Evolutionary conservation across 2,797 vertebrate genomes (phyloP).

Genomic region (Acanthiza pusilla): DNA sequence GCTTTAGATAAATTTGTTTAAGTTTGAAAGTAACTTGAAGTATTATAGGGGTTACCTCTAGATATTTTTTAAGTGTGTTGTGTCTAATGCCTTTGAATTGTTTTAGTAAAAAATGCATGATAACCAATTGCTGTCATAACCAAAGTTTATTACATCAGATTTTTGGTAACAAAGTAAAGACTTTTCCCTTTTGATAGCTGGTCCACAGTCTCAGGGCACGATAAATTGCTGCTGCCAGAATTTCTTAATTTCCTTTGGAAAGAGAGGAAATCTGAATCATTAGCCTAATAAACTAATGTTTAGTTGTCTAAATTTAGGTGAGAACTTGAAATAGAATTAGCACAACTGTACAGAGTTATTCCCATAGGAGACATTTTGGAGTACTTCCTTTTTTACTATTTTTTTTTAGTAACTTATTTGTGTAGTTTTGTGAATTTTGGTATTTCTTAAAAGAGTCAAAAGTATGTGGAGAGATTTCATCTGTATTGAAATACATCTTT

Average conservation of each 20-base stretch:
- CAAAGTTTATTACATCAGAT: background rate
- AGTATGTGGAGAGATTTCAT: background rate
- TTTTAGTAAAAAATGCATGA: background rate
- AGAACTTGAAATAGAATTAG: background rate
- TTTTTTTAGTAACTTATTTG: background rate
- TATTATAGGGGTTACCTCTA: background rate
- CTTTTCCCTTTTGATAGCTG: background rate
- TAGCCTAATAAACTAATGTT: background rate
- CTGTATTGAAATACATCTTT: background rate
- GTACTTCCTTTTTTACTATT: background rate
- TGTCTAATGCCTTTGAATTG: background rate
- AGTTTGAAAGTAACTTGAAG: background rate
- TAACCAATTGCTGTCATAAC: background rate
- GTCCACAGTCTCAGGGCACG: background rate
- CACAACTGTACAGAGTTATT: background rate
- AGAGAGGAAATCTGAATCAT: background rate
- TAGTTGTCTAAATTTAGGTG: background rate
- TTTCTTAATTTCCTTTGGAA: background rate
- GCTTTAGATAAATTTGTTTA: background rate
- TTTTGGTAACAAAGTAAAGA: background rate
- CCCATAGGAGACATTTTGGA: background rate
- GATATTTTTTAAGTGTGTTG: background rate
- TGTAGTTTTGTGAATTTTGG: background rate
- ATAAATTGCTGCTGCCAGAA: background rate
- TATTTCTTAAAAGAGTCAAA: background rate